Evolutionary conservation across 2,113 vertebrate genomes (phyloP).

Genomic region (Heloderma charlesbogerti): DNA sequence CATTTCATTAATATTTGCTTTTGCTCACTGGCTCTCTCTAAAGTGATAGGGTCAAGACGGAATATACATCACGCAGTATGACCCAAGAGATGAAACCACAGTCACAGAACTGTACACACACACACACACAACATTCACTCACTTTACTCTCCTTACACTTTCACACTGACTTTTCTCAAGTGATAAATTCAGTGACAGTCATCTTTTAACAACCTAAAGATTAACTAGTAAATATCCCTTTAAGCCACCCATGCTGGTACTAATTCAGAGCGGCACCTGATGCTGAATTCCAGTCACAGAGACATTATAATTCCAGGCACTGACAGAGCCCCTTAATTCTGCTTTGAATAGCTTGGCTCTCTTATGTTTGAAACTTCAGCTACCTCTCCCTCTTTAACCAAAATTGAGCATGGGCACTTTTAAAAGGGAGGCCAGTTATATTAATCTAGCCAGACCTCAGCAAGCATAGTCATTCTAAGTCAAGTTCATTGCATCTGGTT

Average conservation of each 20-base stretch:
- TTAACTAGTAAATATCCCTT: constrained; percentile 1
- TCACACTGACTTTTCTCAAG: neutral
- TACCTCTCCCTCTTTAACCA: neutral
- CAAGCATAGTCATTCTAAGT: neutral
- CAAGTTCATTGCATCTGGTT: neutral
- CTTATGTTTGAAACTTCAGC: neutral
- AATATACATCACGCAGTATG: neutral
- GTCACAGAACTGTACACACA: neutral
- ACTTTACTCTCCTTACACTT: neutral
- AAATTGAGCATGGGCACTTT: neutral
- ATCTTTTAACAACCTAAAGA: constrained; percentile 2
- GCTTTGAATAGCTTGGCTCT: neutral
- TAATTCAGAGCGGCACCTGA: neutral
- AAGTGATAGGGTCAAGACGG: constrained; percentile 5
- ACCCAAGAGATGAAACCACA: constrained; percentile 39
- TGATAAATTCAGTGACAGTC: constrained; percentile 22
- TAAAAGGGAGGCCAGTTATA: neutral
- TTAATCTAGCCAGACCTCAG: neutral
- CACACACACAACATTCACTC: neutral
- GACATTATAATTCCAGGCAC: neutral
- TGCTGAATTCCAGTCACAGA: neutral
- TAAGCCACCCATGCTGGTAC: constrained; percentile 16
- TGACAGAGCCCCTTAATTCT: neutral
- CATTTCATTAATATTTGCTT: constrained; percentile 22
- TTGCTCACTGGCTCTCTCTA: neutral